Evolutionary conservation across 2,888 invertebrate species (phyloP), one percentile per base, ranked within the genome.

Genomic region (Lepeophtheirus nordmannii): DNA sequence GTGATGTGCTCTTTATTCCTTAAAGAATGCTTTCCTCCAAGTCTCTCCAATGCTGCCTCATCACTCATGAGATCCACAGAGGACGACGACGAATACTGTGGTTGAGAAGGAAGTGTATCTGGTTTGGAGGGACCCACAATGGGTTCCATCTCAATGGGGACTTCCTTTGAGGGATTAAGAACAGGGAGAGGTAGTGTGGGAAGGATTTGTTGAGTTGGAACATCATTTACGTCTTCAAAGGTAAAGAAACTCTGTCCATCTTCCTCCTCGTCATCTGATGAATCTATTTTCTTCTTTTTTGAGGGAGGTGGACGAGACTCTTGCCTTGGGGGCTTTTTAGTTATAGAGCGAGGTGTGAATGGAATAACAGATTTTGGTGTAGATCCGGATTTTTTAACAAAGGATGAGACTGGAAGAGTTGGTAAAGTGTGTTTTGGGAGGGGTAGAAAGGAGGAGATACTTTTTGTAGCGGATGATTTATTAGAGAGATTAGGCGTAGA

Each of bases 41-140:
- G 30, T 41, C 62, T n/a, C 23, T 62, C 62, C 14, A 62, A 14
- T 11, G 40, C 62, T 46, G n/a, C 62, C 17, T 40, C 53, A 41
- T 62, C 40, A 1, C 1, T 40, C 40, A 62, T n/a, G n/a, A 62
- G 46, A 22, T 62, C 62, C 30, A 30, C 30, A 30, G 30, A 30
- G 30, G 30, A 30, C 7, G 30, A 30, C 2, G 20, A 20, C 1
- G 58, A 14, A 22, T 58, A 20, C 8, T 20, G 58, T 14, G 20
- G 20, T 14, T 14, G 22, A 58, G 22, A 23, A 20, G 30, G 22
- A 14, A 30, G 58, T 1, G 2, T 23, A 14, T 14, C n/a, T 8
- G 58, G 58, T 22, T 30, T 58, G 22, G 58, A 58, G 1, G 58
- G 58, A 20, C 58, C 58, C 5, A 58, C 17, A n/a, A 23, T 14